A percentile compares a stretch with the other conserved stretches of the same genome.
Conservation (phyloP, 2,888 invertebrate species). For the Ennomos quercinarius region DNA sequence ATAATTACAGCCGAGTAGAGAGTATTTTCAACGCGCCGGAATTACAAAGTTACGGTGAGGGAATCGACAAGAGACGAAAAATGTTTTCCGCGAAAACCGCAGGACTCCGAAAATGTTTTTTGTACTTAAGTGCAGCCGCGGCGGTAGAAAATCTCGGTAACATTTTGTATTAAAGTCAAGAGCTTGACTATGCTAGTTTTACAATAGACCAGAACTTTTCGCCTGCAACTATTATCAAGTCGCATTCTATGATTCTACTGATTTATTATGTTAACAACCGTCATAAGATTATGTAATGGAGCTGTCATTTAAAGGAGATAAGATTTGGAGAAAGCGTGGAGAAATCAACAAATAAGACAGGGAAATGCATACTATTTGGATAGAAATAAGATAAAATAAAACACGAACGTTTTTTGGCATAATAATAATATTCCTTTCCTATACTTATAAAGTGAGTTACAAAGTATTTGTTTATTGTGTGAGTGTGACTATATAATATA, state of each 20-base stretch:
- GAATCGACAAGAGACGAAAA: slow-evolving; percentile 61
- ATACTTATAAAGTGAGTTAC: too few relatives aligned
- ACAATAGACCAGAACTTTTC: slow-evolving; percentile 13
- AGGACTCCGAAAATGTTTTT: slow-evolving; percentile 70
- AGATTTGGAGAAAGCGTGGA: slow-evolving; percentile 3
- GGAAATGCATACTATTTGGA: neutral
- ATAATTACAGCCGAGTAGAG: slow-evolving; percentile 29
- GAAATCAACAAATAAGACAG: neutral
- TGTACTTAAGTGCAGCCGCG: slow-evolving; percentile 60
- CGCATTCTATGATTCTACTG: neutral
- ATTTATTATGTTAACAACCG: neutral
- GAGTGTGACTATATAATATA: too few relatives aligned
- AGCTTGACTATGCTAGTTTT: slow-evolving; percentile 40
- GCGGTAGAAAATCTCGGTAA: slow-evolving; percentile 61
- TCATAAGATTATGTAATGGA: neutral
- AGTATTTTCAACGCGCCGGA: slow-evolving; percentile 44
- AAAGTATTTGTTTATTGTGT: too few relatives aligned
- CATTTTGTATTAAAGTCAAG: slow-evolving; percentile 60
- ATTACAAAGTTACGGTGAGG: slow-evolving; percentile 57
- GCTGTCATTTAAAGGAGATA: neutral
- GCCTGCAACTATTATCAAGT: neutral
- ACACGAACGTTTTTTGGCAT: neutral
- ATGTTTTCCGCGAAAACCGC: slow-evolving; percentile 64
- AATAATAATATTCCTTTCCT: neutral
- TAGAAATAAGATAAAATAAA: neutral